These are phyloP conservation scores for Dermochelys coriacea DNA, from an alignment of 2,797 vertebrate species.

Conservation along the genomic window DNA sequence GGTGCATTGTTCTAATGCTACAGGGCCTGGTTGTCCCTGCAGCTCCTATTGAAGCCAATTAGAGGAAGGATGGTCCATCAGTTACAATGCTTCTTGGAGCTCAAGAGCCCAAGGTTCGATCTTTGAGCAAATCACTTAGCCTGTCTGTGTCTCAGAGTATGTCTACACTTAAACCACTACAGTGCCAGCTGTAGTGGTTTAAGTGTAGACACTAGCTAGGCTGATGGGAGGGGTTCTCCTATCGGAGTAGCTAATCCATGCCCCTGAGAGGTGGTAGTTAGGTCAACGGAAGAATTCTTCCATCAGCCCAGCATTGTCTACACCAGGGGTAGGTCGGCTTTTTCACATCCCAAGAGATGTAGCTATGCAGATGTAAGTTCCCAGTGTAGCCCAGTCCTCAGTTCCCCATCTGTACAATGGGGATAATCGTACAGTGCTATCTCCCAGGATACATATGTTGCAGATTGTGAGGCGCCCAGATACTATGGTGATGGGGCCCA, in stretches of 20 bases:
- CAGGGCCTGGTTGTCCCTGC: neutral
- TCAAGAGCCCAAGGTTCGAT: neutral
- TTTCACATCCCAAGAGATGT: neutral
- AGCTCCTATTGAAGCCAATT: neutral
- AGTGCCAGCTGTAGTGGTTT: neutral
- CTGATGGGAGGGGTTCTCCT: neutral
- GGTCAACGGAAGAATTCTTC: neutral
- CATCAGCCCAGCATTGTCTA: neutral
- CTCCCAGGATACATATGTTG: neutral
- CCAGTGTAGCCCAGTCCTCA: neutral
- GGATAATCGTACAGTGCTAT: neutral
- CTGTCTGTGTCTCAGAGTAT: neutral
- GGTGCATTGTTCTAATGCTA: neutral
- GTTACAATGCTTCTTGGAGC: accelerated
- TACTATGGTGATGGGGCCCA: neutral
- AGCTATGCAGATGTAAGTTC: neutral
- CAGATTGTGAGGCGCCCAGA: neutral
- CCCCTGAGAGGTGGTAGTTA: neutral
- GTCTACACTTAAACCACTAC: neutral
- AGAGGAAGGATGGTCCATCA: neutral
- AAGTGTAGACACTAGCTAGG: neutral
- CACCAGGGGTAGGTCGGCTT: neutral
- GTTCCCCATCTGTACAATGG: neutral
- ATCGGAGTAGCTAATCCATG: neutral
- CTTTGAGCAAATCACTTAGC: neutral